Conservation (phyloP, 2,113 vertebrate species). For the Lanius collurio region DNA sequence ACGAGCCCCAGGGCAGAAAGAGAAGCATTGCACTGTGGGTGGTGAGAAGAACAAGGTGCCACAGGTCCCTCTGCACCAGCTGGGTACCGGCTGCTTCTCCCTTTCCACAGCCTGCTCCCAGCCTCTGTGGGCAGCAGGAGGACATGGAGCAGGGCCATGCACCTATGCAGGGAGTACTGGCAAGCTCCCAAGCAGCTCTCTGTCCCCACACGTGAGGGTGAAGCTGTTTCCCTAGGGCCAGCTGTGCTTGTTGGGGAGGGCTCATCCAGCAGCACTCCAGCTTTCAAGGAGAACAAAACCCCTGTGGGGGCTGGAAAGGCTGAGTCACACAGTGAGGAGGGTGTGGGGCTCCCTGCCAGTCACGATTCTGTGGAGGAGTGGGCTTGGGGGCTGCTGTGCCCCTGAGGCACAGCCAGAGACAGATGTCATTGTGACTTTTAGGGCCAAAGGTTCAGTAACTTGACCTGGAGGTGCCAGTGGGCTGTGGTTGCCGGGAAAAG, state of each 20-base stretch:
- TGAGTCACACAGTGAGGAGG: constrained; percentile 31
- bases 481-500: not conserved
- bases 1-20: not conserved
- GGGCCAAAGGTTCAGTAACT: not conserved
- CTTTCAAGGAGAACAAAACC: constrained; percentile 26
- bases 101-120: not conserved
- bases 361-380: constrained; percentile 22
- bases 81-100: rapidly evolving
- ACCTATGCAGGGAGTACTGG: not conserved
- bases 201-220: not conserved
- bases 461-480: not conserved
- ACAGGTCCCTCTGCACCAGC: not conserved
- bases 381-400: not conserved
- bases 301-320: constrained; percentile 40
- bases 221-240: not conserved
- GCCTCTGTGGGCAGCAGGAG: not conserved
- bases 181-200: not conserved
- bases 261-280: not conserved
- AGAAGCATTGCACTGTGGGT: not conserved
- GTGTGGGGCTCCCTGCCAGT: not conserved
- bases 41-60: not conserved
- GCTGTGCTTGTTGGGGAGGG: not conserved
- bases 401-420: not conserved
- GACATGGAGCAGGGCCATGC: not conserved
- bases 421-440: not conserved